Evolutionary conservation across 2,888 invertebrate species (phyloP).

Genomic region (Tetrapedia diversipes): DNA sequence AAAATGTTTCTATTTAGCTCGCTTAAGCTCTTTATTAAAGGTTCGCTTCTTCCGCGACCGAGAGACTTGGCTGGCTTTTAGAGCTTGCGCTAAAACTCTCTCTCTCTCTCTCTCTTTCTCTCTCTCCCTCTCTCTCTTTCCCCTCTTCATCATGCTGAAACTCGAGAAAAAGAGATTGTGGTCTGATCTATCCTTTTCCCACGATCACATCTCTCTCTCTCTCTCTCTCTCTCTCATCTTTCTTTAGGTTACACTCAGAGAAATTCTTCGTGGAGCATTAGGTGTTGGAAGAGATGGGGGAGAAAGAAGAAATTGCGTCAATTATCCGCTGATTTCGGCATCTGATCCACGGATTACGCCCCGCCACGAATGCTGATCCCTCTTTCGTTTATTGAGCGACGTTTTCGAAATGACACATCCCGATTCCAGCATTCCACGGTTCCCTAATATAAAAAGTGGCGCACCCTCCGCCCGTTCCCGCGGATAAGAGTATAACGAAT

Average conservation of each 20-base stretch:
- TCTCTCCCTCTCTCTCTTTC: too few relatives aligned
- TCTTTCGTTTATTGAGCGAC: constrained; percentile 77
- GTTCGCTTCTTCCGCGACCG: constrained; percentile 66
- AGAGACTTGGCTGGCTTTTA: constrained; percentile 56
- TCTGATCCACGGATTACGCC: constrained; percentile 78
- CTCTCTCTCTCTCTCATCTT: constrained; percentile 23
- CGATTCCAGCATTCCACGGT: constrained; percentile 43
- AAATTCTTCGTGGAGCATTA: constrained; percentile 45
- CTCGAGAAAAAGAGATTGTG: constrained; percentile 66
- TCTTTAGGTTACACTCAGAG: constrained; percentile 29
- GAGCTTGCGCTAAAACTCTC: constrained; percentile 49
- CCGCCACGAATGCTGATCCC: constrained; percentile 79
- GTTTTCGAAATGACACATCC: constrained; percentile 65
- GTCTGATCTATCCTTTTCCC: constrained; percentile 53
- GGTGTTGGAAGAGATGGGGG: constrained; percentile 22
- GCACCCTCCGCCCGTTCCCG: constrained; percentile 43
- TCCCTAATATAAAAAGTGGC: constrained; percentile 15
- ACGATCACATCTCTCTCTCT: constrained; percentile 18
- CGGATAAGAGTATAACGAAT: constrained; percentile 65
- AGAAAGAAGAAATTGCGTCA: constrained; percentile 73
- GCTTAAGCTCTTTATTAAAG: constrained; percentile 79
- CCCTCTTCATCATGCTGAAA: constrained; percentile 38
- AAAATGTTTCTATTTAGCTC: constrained; percentile 81
- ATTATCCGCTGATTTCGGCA: constrained; percentile 82
- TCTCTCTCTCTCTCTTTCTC: too few relatives aligned